These are phyloP conservation scores for Aleiodes alternator DNA, from an alignment of 2,888 invertebrate genomes.

Conservation along the genomic window DNA sequence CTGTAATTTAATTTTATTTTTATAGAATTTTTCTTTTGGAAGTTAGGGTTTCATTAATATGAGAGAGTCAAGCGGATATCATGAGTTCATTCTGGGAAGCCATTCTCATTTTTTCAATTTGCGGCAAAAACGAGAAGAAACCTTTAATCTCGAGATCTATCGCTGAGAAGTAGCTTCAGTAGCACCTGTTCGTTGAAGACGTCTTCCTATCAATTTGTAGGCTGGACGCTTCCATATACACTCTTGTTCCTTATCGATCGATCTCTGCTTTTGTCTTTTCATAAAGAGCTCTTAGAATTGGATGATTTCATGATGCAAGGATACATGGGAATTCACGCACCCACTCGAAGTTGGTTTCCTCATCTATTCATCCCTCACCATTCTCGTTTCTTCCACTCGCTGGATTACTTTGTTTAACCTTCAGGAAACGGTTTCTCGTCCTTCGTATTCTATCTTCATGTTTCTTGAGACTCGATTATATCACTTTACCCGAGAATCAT, in stretches of 20 bases:
- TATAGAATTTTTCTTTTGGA: no score
- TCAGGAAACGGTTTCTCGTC: background rate
- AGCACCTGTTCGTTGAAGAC: slow-evolving; percentile 2
- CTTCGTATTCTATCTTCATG: background rate
- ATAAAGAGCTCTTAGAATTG: slow-evolving; percentile 23
- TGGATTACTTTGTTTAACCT: background rate
- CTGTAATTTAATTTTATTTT: no score
- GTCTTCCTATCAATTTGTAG: background rate
- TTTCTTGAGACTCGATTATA: background rate
- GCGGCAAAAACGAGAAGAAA: background rate
- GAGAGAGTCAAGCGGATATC: no score
- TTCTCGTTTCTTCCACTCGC: background rate
- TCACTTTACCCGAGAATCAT: background rate
- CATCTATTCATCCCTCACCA: slow-evolving; percentile 9
- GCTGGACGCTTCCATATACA: background rate
- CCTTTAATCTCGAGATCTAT: background rate
- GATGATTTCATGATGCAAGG: slow-evolving; percentile 42
- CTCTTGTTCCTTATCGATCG: background rate
- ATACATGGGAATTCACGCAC: slow-evolving; percentile 30
- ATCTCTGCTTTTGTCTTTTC: background rate
- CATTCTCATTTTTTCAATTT: background rate
- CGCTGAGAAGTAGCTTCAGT: background rate
- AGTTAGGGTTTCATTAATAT: no score
- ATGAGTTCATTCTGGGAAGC: background rate
- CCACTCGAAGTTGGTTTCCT: slow-evolving; percentile 28